These are phyloP conservation scores for Diplodus puntazzo DNA, from an alignment of 2,797 vertebrate species.

Conservation along the genomic window DNA sequence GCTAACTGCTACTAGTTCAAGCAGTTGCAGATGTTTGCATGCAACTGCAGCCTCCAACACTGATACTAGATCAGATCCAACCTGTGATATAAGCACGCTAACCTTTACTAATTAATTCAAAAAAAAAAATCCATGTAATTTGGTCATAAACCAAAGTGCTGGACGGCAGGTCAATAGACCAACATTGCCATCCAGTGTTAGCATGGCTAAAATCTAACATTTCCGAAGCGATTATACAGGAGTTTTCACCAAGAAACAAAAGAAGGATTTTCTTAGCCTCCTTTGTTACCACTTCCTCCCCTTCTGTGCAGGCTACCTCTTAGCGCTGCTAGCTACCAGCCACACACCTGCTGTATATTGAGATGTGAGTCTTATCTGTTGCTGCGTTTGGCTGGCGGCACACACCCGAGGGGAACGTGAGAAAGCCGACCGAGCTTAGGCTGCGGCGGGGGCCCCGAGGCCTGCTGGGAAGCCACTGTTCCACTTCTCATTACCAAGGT, in stretches of 20 bases:
- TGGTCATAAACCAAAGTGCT: background rate
- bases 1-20: no score
- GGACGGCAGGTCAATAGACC: background rate
- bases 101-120: no score
- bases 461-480: slow-evolving; percentile 72
- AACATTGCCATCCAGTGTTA: background rate
- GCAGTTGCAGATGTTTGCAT: no score
- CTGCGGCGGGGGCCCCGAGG: slow-evolving; percentile 55
- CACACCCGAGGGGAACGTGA: slow-evolving; percentile 43
- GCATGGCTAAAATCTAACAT: background rate
- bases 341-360: slow-evolving; percentile 50
- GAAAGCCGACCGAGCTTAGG: slow-evolving; percentile 43
- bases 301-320: background rate
- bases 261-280: background rate
- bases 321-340: slow-evolving; percentile 18
- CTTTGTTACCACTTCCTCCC: slow-evolving; percentile 5
- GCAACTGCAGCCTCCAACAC: no score
- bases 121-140: background rate
- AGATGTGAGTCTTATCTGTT: slow-evolving; percentile 62
- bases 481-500: slow-evolving; percentile 78
- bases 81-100: no score
- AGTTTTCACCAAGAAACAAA: no score
- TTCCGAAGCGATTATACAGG: no score
- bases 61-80: no score
- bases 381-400: slow-evolving; percentile 59